Evolutionary conservation across 2,113 vertebrate species (phyloP).

Genomic region (Stegastes partitus): DNA sequence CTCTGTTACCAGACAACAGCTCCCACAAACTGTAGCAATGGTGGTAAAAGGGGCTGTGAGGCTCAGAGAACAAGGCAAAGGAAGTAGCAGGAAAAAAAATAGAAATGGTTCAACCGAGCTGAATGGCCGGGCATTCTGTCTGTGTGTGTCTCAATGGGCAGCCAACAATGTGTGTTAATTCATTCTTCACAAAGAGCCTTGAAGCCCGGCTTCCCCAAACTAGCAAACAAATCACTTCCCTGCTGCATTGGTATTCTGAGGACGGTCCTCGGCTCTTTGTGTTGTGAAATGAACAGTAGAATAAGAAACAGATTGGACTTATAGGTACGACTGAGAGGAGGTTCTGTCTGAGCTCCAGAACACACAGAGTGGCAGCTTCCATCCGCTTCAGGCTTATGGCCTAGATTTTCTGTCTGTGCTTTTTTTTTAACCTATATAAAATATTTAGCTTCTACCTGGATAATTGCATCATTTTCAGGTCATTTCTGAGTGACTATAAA

Average conservation of each 20-base stretch:
- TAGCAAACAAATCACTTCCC: slow-evolving; percentile 71
- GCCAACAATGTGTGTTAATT: slow-evolving; percentile 73
- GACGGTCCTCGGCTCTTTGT: slow-evolving; percentile 49
- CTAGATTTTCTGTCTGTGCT: too few species aligned
- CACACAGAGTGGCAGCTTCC: not conserved
- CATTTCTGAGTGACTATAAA: too few species aligned
- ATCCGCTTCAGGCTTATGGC: too few species aligned
- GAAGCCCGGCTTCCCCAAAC: slow-evolving; percentile 66
- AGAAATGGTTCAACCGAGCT: slow-evolving; percentile 39
- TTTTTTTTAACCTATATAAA: too few species aligned
- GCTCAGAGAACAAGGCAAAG: slow-evolving; percentile 45
- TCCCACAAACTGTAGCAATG: slow-evolving; percentile 31
- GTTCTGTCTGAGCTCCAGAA: slow-evolving; percentile 21
- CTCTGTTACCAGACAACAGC: slow-evolving; percentile 47
- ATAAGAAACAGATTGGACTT: slow-evolving; percentile 53
- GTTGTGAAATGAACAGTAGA: slow-evolving; percentile 52
- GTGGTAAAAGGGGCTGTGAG: slow-evolving; percentile 31
- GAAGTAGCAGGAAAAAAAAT: slow-evolving; percentile 37
- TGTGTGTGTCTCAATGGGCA: slow-evolving; percentile 60
- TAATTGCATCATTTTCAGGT: too few species aligned
- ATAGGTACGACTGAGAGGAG: slow-evolving; percentile 21
- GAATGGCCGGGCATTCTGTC: slow-evolving; percentile 60
- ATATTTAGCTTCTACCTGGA: too few species aligned
- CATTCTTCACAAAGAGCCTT: slow-evolving; percentile 69
- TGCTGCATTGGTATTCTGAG: slow-evolving; percentile 68